phyloP scores from a whole-genome alignment of 2,797 vertebrate genomes.

The Australoheros facetus region DNA sequence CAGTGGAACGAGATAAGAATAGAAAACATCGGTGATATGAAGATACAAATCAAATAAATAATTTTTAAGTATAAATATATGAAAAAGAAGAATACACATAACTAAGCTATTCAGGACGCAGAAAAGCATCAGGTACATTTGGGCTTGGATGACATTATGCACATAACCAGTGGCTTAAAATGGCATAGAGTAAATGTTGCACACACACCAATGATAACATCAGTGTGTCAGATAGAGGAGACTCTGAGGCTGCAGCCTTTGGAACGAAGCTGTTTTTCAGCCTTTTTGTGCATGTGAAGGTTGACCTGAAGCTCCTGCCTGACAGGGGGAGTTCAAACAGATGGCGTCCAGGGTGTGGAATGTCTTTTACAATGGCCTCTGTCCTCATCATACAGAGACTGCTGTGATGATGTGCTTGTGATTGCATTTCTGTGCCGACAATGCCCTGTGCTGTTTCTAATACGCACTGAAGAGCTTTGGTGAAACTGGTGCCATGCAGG shows the following conservation, averaged over 20 bases:
- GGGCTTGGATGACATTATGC: background rate
- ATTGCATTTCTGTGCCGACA: background rate
- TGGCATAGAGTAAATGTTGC: background rate
- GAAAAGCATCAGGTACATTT: background rate
- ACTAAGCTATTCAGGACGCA: background rate
- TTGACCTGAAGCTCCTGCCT: background rate
- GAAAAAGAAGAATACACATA: background rate
- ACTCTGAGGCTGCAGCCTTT: background rate
- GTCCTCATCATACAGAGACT: background rate
- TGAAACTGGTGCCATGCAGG: background rate
- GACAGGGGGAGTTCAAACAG: background rate
- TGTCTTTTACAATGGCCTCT: conserved; percentile 5
- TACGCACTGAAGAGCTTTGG: background rate
- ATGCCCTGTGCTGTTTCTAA: background rate
- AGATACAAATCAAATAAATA: background rate
- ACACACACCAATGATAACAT: background rate
- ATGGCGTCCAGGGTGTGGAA: background rate
- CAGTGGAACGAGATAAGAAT: background rate
- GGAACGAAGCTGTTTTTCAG: background rate
- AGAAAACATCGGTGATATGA: background rate
- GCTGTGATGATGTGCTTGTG: background rate
- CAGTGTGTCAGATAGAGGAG: background rate
- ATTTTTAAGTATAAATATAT: background rate
- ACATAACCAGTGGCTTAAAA: background rate
- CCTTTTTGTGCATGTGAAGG: background rate